phyloP scores from a whole-genome alignment of 2,888 invertebrate species.

The Drosophila austrosaltans region DNA sequence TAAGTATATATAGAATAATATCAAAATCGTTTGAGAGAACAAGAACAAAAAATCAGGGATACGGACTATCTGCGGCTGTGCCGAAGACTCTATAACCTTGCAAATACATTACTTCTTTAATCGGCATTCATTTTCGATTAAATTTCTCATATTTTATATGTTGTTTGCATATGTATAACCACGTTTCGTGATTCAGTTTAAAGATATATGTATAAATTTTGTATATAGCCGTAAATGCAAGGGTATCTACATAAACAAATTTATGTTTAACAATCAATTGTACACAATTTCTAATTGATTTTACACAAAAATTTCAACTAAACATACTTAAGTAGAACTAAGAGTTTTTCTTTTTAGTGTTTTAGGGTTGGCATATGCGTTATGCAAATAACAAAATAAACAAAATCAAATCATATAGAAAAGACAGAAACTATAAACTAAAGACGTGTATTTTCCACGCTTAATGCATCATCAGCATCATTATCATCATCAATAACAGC shows the following conservation, averaged over 20 bases:
- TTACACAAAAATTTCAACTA: conserved; percentile 53
- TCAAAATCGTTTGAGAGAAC: conserved; percentile 28
- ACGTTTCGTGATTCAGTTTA: neutral
- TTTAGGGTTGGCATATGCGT: conserved; percentile 39
- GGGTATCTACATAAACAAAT: neutral
- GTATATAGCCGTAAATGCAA: neutral
- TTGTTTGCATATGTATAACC: neutral
- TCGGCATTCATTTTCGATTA: neutral
- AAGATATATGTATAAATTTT: neutral
- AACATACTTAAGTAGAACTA: conserved; percentile 51
- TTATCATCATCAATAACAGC: conserved; percentile 47
- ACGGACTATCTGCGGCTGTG: conserved; percentile 8
- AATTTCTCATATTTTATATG: neutral
- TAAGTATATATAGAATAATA: conserved; percentile 32
- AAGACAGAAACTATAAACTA: conserved; percentile 55
- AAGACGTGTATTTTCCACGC: conserved; percentile 82
- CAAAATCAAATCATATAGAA: conserved; percentile 29
- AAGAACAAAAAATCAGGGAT: neutral
- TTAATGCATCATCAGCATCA: conserved; percentile 78
- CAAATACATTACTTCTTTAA: neutral
- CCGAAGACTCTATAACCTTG: neutral
- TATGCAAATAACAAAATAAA: conserved; percentile 37
- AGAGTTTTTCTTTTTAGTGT: conserved; percentile 13
- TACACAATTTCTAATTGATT: conserved; percentile 15
- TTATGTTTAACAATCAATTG: conserved; percentile 4